Evolutionary conservation across 2,888 invertebrate genomes (phyloP).

Genomic region (Pimpla rufipes): DNA sequence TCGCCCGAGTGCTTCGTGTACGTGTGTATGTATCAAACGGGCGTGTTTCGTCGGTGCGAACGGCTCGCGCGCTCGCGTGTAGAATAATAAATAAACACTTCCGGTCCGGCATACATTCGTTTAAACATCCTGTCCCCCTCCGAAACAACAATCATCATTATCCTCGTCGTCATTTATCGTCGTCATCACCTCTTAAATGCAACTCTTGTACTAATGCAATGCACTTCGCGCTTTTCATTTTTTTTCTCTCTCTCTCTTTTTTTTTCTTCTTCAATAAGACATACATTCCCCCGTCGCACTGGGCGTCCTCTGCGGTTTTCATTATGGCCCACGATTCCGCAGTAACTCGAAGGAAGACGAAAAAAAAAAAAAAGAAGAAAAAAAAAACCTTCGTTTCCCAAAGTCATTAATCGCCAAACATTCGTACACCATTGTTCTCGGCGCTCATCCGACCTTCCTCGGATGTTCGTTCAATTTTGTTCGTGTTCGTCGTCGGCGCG

Average conservation of each 20-base stretch:
- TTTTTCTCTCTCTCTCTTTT: neutral
- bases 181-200: conserved; percentile 81
- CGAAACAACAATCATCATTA: conserved; percentile 19
- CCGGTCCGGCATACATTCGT: conserved; percentile 70
- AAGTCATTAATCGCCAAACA: conserved; percentile 12
- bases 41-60: conserved; percentile 43
- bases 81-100: conserved; percentile 79
- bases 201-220: conserved; percentile 84
- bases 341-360: neutral
- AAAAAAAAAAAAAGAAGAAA: neutral
- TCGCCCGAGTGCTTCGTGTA: conserved; percentile 31
- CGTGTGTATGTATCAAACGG: conserved; percentile 56
- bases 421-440: neutral
- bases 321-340: neutral
- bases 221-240: conserved; percentile 69
- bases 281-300: conserved; percentile 37
- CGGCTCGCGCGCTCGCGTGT: conserved; percentile 66
- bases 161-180: conserved; percentile 60
- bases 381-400: conserved; percentile 3
- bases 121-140: conserved; percentile 68
- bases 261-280: neutral
- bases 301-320: neutral
- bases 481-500: too few species aligned
- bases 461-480: neutral
- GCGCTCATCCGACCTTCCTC: neutral